Base-by-base conservation (phyloP, 2,888 invertebrate species). In the Cryptocephalus primarius region DNA sequence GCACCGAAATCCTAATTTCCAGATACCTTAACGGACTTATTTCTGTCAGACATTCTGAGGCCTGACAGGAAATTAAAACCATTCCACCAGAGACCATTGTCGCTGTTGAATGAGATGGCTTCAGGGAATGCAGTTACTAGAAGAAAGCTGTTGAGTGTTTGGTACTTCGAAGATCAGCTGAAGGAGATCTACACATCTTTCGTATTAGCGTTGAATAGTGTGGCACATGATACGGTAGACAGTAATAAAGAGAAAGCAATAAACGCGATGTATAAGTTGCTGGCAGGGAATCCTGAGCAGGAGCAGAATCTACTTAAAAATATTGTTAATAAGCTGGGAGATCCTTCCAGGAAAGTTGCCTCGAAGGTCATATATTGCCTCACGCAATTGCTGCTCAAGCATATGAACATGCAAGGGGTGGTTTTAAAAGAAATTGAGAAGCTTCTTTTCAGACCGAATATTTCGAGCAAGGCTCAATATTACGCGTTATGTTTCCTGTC, bases 321-420 rank as follows among this genome's bases (percentile, higher is more conserved):
- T 64, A 71, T 99, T 41, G 85, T 95, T 2, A 97, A 99, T 68
- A 97, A 99, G 69, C 74, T 99, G 9, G 97, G 97, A 9, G 97
- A 99, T 73, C 95, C 96, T 0, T 79, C 80, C 9, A 80, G 83
- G 56, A 86, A 88, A 59, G 83, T 96, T 0, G 92, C 91, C 0
- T 87, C 94, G 0, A 89, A 90, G 70, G 85, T 88, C 1, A 80
- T 91, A 36, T 87, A 89, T 69, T 85, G 89, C 53, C 73, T 99
- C 9, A 83, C 83, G 32, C 87, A 88, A 61, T 71, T 97, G 4
- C 74, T 93, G 0, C 77, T 80, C 52, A 79, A 83, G 56, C 95
- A 96, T 71, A 44, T 53, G 8, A 88, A 88, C 56, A 96, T 96
- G 93, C 93, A 94, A 67, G 72, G 76, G 0, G 84, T 92, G 0